phyloP scores from a whole-genome alignment of 2,797 vertebrate genomes.

The Botia kubotai region DNA sequence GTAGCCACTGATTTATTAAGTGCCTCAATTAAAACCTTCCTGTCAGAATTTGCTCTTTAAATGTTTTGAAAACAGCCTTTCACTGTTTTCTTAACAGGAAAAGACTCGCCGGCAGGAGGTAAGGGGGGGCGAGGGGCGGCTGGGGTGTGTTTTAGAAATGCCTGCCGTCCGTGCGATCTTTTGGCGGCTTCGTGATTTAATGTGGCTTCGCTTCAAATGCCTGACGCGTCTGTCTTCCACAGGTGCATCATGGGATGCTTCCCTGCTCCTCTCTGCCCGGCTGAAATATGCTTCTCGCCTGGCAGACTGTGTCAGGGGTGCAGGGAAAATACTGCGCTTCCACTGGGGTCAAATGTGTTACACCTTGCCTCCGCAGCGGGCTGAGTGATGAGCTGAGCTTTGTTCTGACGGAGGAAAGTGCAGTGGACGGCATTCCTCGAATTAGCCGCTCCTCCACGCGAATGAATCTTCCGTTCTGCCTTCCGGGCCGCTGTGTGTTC shows the following conservation, averaged over 20 bases:
- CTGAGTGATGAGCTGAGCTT: conserved; percentile 47
- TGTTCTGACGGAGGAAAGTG: conserved; percentile 52
- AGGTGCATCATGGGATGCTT: conserved; percentile 26
- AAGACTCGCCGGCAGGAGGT: conserved; percentile 5
- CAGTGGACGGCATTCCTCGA: conserved; percentile 41
- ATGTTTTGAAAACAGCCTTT: conserved; percentile 53
- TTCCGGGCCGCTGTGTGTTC: background rate
- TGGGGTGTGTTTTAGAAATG: conserved; percentile 1
- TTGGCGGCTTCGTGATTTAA: conserved; percentile 35
- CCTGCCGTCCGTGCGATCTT: background rate
- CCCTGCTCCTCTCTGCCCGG: background rate
- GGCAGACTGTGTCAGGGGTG: conserved; percentile 15
- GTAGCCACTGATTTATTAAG: conserved; percentile 50
- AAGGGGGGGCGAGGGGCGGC: background rate
- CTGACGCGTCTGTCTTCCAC: conserved; percentile 16
- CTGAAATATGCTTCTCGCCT: conserved; percentile 30
- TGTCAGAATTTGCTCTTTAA: conserved; percentile 46
- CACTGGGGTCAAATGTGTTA: conserved; percentile 41
- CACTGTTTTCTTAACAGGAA: conserved; percentile 13
- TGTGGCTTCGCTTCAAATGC: conserved; percentile 48
- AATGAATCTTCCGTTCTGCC: conserved; percentile 52
- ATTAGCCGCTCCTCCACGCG: conserved; percentile 42
- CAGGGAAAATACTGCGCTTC: conserved; percentile 28
- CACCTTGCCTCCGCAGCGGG: background rate
- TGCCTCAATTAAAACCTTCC: conserved; percentile 14